Base-by-base conservation (phyloP, 1,140 invertebrate species). In the Venustaconcha ellipsiformis region DNA sequence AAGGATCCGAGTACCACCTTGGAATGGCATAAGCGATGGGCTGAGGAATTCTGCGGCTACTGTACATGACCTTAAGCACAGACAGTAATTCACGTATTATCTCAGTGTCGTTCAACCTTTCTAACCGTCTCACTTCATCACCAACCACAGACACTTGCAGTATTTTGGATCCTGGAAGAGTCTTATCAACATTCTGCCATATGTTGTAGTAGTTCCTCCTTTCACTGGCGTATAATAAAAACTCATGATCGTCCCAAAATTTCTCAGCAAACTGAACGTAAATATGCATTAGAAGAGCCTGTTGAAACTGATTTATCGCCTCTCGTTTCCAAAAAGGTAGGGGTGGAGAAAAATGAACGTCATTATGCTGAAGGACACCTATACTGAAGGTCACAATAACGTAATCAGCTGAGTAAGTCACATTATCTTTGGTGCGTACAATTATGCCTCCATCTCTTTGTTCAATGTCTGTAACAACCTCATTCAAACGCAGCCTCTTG, bases 331-430 rank as follows among this genome's bases (percentile, higher is more conserved):
- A 17, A 1, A 8, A n/a, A 17, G 75, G 70, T 13, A 77, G 63
- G 17, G 69, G 26, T 17, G 75, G 75, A 12, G 5, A 30, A 20
- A 77, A 77, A 1, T 48, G 30, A 2, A 77, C 75, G 30, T 67
- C 15, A 30, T 70, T 26, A 11, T 72, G 57, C 20, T 77, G 75
- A 8, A 77, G 48, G 17, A 77, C 75, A 55, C 75, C 75, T 23
- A 77, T 20, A 68, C 75, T 77, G 48, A 77, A 77, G 2, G 75
- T 77, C 6, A 72, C 70, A n/a, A 77, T 64, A 4, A 55, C 75
- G 37, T 37, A 72, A 58, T 77, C 75, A 14, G 69, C 65, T 17
- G 57, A 20, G 37, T 67, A 72, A 8, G 23, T 8, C 13, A n/a
- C 30, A 17, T 70, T 70, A 37, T 72, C 65, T 14, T 56, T 20